phyloP scores from a whole-genome alignment of 2,797 vertebrate genomes.

The Chiloscyllium punctatum region DNA sequence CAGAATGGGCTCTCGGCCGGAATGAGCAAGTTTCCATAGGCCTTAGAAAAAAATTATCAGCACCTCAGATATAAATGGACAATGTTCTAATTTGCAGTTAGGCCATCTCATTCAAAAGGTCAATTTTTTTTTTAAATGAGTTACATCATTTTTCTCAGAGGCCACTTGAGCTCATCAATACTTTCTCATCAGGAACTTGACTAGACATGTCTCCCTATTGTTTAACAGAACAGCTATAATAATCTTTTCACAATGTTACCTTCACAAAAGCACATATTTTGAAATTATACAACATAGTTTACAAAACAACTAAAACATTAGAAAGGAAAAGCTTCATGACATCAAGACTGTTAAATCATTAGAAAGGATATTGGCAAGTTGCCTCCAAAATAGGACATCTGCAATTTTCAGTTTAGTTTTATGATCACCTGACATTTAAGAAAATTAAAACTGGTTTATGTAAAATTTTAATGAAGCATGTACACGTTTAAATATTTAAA shows the following conservation, averaged over 20 bases:
- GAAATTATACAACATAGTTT: constrained; percentile 12
- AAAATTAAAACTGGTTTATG: neutral
- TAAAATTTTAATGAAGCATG: too few species aligned
- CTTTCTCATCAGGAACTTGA: neutral
- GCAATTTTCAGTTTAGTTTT: neutral
- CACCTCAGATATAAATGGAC: neutral
- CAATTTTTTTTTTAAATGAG: too few species aligned
- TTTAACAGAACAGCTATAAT: neutral
- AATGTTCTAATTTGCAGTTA: neutral
- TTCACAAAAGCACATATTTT: neutral
- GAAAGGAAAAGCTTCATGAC: neutral
- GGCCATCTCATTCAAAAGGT: neutral
- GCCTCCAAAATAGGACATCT: neutral
- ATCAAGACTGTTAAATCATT: neutral
- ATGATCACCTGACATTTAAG: neutral
- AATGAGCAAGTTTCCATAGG: neutral
- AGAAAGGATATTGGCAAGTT: neutral
- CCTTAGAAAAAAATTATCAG: neutral
- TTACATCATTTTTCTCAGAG: neutral
- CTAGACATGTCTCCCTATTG: neutral
- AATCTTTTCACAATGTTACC: constrained; percentile 20
- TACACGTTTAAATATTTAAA: neutral
- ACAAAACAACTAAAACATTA: neutral
- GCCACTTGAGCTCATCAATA: neutral
- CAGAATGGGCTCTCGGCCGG: neutral